Percentiles rank a stretch among this genome's conserved stretches.
These are phyloP conservation scores for Dipodomys merriami DNA, from an alignment of 2,113 vertebrate genomes.

Conservation along the genomic window DNA sequence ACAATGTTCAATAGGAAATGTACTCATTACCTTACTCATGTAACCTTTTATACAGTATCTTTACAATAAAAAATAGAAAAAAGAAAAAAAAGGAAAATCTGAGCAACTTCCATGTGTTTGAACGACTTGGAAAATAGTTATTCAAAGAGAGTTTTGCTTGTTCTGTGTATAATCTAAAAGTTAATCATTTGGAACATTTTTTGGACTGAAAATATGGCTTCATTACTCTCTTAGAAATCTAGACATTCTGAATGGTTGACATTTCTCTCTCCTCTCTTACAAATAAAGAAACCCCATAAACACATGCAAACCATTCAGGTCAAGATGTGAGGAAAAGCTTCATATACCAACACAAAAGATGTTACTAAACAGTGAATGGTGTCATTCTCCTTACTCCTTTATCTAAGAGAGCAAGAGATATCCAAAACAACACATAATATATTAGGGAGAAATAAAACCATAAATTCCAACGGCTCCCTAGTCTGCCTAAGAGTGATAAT, in stretches of 20 bases:
- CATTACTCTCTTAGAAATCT: not conserved
- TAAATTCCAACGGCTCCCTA: not conserved
- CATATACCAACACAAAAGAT: not conserved
- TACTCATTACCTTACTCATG: too few species aligned
- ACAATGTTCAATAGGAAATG: too few species aligned
- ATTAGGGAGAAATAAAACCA: not conserved
- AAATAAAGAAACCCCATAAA: not conserved
- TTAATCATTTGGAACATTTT: not conserved
- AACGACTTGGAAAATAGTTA: not conserved
- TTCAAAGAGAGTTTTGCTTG: not conserved
- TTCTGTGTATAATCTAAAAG: not conserved
- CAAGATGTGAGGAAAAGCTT: conserved; percentile 8
- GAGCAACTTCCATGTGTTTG: not conserved
- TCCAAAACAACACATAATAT: not conserved
- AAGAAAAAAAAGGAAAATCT: not conserved
- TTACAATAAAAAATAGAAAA: not conserved
- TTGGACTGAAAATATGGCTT: not conserved
- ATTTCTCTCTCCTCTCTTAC: not conserved
- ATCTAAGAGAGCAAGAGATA: not conserved
- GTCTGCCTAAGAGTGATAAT: not conserved
- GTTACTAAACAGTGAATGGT: not conserved
- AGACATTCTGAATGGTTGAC: not conserved
- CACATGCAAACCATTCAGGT: not conserved
- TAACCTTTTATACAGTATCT: too few species aligned
- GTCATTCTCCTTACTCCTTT: too few species aligned